Evolutionary conservation across 2,888 invertebrate species (phyloP).

Genomic region (Diadegma fenestrale): DNA sequence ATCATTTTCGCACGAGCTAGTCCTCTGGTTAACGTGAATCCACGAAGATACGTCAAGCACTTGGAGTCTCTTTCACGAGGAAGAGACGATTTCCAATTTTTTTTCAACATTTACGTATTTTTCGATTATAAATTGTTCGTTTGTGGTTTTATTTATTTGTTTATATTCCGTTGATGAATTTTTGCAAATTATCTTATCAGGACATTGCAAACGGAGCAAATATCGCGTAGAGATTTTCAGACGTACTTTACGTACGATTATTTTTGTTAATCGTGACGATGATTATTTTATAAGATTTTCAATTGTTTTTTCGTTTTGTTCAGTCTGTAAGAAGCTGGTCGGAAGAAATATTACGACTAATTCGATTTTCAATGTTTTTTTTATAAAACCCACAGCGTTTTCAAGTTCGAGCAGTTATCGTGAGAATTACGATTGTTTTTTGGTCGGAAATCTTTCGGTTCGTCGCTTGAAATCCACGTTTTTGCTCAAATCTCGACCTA

Average conservation of each 20-base stretch:
- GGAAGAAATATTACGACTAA: neutral
- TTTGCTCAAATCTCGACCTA: neutral
- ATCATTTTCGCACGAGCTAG: conserved; percentile 64
- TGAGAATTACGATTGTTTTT: neutral
- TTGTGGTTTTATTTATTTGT: conserved; percentile 17
- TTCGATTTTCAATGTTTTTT: neutral
- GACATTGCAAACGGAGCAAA: conserved; percentile 70
- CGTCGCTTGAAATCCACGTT: neutral
- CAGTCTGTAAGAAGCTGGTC: conserved; percentile 23
- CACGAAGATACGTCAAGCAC: conserved; percentile 21
- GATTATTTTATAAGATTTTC: neutral
- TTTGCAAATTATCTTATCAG: conserved; percentile 67
- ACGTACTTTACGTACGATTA: neutral
- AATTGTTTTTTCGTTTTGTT: neutral
- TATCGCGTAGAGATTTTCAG: neutral
- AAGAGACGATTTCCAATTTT: conserved; percentile 58
- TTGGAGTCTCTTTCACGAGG: conserved; percentile 55
- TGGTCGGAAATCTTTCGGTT: conserved; percentile 16
- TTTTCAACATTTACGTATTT: conserved; percentile 70
- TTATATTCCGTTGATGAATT: conserved; percentile 1
- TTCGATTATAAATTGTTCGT: conserved; percentile 25
- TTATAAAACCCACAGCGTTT: neutral
- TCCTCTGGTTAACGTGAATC: conserved; percentile 24
- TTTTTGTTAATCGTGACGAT: neutral
- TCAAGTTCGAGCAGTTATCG: neutral